Base-by-base conservation (phyloP, 1,140 invertebrate genomes). In the Drosophila pseudoobscura region DNA sequence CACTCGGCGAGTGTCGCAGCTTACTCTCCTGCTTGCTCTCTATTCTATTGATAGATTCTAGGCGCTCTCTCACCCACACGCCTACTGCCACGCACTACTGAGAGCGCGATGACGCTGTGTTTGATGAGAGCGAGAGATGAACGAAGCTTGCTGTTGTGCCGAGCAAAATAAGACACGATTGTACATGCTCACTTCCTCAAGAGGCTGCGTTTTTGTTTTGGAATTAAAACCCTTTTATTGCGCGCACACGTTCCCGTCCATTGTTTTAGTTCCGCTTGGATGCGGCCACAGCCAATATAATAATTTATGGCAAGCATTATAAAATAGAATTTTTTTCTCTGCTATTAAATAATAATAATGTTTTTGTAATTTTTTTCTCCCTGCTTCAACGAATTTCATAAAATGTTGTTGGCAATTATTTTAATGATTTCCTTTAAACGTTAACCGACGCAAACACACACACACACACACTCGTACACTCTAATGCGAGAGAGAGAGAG, bases 351-450 rank as follows among this genome's bases (percentile, higher is more conserved):
- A 63, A 74, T 69, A 74, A 76, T 77, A 84, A 83, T 88, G 71
- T 13, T 65, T 75, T 56, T 75, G 43, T 75, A 69, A 75, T 79
- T 63, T 75, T 83, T 84, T 74, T 39, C 11, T 13, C 11, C 75
- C 79, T 70, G 80, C 83, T 71, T 71, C 69, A 89, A 83, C 80
- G 64, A 79, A 88, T 79, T 73, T 72, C 76, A 80, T 89, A 84
- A 88, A 89, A 89, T 88, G 73, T 72, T 59, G 83, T 49, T 69
- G 31, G 83, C 78, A 88, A 88, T 88, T 88, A 88, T 89, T 88
- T 89, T 88, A 88, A 88, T 80, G 83, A 84, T 88, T 88, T 88
- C 83, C 83, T 89, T 88, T 84, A 88, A 88, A 89, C 85, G 83
- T 68, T 80, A 76, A 57, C 59, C 73, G 46, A 56, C 74, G 57